Evolutionary conservation across 2,113 vertebrate species (phyloP).

Genomic region (Triplophysa rosa): DNA sequence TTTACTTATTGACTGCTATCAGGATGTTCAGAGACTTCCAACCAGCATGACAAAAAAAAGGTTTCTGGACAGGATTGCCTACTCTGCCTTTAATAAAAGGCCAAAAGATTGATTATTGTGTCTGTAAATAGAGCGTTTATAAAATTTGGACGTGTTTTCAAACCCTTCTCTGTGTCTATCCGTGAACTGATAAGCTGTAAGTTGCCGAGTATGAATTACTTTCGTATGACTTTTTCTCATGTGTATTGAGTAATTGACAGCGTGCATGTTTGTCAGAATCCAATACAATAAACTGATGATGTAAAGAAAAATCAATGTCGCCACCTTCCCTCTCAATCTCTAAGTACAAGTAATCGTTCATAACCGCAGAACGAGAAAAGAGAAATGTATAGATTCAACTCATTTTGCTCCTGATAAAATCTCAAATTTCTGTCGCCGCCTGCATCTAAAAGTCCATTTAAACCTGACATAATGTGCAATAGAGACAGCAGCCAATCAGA

Average conservation of each 20-base stretch:
- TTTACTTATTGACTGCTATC: no score
- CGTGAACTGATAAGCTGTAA: constrained; percentile 37
- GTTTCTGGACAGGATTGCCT: no score
- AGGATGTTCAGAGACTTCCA: no score
- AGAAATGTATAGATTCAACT: constrained; percentile 8
- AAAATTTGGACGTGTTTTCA: background rate
- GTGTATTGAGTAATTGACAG: constrained; percentile 36
- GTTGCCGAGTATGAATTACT: constrained; percentile 30
- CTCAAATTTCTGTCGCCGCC: background rate
- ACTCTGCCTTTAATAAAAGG: no score
- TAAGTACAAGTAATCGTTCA: constrained; percentile 15
- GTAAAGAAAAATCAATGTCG: constrained; percentile 18
- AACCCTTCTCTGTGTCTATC: constrained; percentile 4
- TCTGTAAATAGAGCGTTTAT: background rate
- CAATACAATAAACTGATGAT: constrained; percentile 30
- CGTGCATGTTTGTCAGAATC: constrained; percentile 3
- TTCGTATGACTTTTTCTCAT: constrained; percentile 25
- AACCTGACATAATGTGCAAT: constrained; percentile 18
- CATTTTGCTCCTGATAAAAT: constrained; percentile 1
- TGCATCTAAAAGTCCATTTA: constrained; percentile 21
- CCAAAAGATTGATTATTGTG: background rate
- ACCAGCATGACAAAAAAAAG: no score
- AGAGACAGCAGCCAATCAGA: background rate
- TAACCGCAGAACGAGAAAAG: constrained; percentile 5
- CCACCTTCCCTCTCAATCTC: constrained; percentile 2